Base-by-base conservation (phyloP, 2,797 vertebrate genomes). In the Microchirus variegatus region DNA sequence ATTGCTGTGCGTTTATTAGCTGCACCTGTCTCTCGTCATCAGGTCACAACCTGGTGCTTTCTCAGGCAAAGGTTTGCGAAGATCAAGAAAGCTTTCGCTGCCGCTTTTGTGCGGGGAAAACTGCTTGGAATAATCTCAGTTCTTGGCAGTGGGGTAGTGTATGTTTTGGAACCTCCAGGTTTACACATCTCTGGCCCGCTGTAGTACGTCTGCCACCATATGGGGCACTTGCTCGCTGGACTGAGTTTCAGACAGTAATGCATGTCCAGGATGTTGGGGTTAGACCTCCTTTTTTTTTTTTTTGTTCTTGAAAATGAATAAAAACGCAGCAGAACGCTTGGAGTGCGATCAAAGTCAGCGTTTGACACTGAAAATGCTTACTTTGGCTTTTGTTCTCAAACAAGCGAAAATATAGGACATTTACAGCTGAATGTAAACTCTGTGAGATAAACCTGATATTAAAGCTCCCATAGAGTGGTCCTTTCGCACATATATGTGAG, bases 11-110 rank as follows among this genome's bases (percentile, higher is more conserved):
- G 57, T 88, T 95, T 94, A 94, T 94, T 94, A 91, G 88, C 87
- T 93, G 89, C 93, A 94, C 94, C 93, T 95, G 94, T 94, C 91
- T 90, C 88, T 93, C 90, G 86, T 92, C 92, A 92, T 92, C 77
- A n/a, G 85, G 87, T 89, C 84, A 88, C 91, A 94, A 93, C 89
- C 90, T 87, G 75, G 62, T 65, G 76, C 82, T 64, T 88, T 90
- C 31, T 42, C 84, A 82, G 83, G 75, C 71, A 89, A 88, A 92
- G 92, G 5, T 90, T 92, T 83, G 75, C 58, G 35, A 50, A 73
- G 85, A 87, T 91, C 87, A 90, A 75, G 79, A 89, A 87, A 85
- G 74, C 81, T 59, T 64, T 80, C 58, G 14, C 46, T n/a, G 26
- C 83, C 64, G 69, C 77, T 53, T 79, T 69, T 85, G 74, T 80